A percentile compares a stretch with the other conserved stretches of the same genome.
Evolutionary conservation across 2,113 vertebrate genomes (phyloP).

Genomic region (Gyps fulvus): DNA sequence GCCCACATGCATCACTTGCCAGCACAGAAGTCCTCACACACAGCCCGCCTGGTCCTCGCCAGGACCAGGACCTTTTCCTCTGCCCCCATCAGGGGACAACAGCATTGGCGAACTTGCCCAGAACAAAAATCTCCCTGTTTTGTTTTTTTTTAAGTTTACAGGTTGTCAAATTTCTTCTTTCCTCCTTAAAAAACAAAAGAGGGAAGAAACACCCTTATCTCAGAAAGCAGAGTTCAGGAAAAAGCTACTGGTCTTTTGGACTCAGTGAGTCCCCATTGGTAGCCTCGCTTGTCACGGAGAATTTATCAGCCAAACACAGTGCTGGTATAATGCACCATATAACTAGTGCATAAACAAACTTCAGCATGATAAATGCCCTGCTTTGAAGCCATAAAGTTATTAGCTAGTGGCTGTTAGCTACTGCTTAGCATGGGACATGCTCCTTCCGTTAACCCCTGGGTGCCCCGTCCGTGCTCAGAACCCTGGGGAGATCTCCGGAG

Average conservation of each 20-base stretch:
- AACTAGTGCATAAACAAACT: constrained; percentile 87
- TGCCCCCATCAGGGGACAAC: fast-evolving
- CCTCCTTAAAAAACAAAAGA: constrained; percentile 43
- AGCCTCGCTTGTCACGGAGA: constrained; percentile 42
- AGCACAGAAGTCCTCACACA: neutral
- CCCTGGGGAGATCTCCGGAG: neutral
- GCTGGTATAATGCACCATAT: constrained; percentile 79
- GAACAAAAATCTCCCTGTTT: neutral
- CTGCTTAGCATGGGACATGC: constrained; percentile 53
- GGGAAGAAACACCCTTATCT: constrained; percentile 62
- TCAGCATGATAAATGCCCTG: constrained; percentile 84
- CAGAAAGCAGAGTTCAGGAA: constrained; percentile 59
- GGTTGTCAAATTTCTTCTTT: neutral
- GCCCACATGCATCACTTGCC: neutral
- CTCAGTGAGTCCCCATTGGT: constrained; percentile 43
- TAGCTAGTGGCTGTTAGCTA: constrained; percentile 74
- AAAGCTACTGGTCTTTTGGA: constrained; percentile 73
- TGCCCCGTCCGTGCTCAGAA: neutral
- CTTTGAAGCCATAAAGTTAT: constrained; percentile 88
- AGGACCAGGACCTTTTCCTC: neutral
- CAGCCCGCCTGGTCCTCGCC: neutral
- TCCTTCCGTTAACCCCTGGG: constrained; percentile 61
- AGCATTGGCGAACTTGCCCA: fast-evolving
- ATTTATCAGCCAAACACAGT: constrained; percentile 81
- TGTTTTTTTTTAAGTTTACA: neutral